phyloP scores from a whole-genome alignment of 2,797 vertebrate genomes.

The Sebastes itinus region DNA sequence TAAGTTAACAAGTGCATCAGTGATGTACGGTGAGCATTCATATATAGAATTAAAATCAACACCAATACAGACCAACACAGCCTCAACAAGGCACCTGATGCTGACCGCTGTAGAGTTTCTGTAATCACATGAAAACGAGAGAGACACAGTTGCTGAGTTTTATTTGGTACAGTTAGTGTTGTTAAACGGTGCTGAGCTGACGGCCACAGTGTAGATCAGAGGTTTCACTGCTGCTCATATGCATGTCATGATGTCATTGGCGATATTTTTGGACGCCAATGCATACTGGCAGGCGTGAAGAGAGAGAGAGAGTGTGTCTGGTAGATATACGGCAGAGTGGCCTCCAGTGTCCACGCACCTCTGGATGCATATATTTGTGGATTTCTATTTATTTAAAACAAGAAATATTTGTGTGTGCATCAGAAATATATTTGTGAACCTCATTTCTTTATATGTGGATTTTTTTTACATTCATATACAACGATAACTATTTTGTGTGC shows the following conservation, averaged over 20 bases:
- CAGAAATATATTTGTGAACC: too few species aligned
- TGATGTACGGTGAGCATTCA: background rate
- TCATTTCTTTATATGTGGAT: too few species aligned
- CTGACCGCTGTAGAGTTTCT: background rate
- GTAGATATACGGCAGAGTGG: too few species aligned
- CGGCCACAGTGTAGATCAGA: background rate
- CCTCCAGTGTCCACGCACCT: too few species aligned
- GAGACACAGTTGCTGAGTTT: background rate
- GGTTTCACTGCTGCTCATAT: constrained; percentile 6
- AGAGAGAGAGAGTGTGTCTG: background rate
- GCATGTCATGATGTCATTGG: constrained; percentile 40
- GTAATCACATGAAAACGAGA: background rate
- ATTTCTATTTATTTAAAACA: too few species aligned
- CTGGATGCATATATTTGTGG: too few species aligned
- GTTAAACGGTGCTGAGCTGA: background rate
- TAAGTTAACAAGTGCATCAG: background rate
- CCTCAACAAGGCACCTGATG: background rate
- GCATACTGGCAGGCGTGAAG: constrained; percentile 29
- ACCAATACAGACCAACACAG: background rate
- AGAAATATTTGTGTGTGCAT: too few species aligned
- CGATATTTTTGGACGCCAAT: constrained; percentile 34
- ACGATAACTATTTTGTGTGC: too few species aligned
- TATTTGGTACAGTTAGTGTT: background rate
- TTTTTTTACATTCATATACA: too few species aligned
- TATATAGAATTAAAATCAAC: background rate